phyloP scores from a whole-genome alignment of 1,140 invertebrate species.

The Papilio xuthus region DNA sequence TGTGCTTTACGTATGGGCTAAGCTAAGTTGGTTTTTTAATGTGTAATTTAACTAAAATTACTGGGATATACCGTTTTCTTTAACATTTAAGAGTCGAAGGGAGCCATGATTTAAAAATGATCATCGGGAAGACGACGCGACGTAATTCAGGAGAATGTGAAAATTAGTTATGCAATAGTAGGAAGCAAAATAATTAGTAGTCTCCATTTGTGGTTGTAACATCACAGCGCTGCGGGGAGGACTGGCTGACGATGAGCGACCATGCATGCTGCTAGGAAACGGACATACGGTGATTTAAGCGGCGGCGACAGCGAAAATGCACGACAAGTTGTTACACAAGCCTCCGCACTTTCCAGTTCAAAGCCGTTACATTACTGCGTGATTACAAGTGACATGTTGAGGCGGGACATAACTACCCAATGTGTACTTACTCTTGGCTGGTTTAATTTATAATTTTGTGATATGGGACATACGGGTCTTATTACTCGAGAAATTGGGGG shows the following conservation, averaged over 20 bases:
- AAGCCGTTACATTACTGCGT: not conserved
- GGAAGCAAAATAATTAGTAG: not conserved
- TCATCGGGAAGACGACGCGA: not conserved
- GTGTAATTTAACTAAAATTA: not conserved
- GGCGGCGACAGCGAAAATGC: not conserved
- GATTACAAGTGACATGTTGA: not conserved
- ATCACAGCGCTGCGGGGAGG: no score
- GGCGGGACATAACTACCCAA: not conserved
- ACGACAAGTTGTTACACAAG: not conserved
- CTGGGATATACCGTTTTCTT: not conserved
- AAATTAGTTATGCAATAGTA: not conserved
- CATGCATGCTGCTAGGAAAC: not conserved
- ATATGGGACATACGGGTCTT: not conserved
- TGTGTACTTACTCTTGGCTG: not conserved
- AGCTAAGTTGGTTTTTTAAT: not conserved
- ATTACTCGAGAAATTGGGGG: no score
- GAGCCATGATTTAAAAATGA: not conserved
- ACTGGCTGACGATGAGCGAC: no score
- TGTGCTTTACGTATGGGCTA: not conserved
- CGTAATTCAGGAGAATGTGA: no score
- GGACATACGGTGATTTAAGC: not conserved
- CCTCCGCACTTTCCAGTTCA: not conserved
- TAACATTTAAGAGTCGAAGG: no score
- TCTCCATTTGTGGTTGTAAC: not conserved
- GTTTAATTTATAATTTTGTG: not conserved